Conservation (phyloP, 2,888 invertebrate species). For the Meganola albula region DNA sequence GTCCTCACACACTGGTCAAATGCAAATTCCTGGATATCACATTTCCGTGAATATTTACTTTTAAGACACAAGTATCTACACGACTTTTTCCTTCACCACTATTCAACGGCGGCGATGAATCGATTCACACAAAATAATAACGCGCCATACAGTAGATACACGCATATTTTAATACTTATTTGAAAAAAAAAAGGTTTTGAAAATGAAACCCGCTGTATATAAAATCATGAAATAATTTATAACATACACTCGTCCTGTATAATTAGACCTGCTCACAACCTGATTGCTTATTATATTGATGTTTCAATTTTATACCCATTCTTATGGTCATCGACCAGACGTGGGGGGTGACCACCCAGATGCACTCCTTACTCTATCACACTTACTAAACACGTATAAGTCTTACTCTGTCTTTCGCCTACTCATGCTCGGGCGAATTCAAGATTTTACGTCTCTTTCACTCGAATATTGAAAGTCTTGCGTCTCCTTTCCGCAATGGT, state of each 20-base stretch:
- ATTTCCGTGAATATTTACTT: no score
- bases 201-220: conserved; percentile 62
- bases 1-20: no score
- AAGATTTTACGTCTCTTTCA: conserved; percentile 45
- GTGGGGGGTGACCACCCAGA: conserved; percentile 79
- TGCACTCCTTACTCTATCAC: conserved; percentile 47
- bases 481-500: conserved; percentile 47
- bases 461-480: conserved; percentile 16
- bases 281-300: conserved; percentile 79
- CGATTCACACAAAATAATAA: no score
- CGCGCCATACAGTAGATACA: no score
- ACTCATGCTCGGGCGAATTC: conserved; percentile 44
- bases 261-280: conserved; percentile 65
- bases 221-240: conserved; percentile 65
- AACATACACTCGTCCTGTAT: conserved; percentile 65
- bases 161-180: no score
- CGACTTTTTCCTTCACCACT: no score
- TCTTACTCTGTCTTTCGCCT: conserved; percentile 55
- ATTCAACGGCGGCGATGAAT: no score
- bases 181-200: no score
- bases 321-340: conserved; percentile 78
- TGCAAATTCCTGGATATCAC: no score
- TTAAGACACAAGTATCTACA: no score
- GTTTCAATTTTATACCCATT: conserved; percentile 78
- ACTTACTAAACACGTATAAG: conserved; percentile 31